phyloP scores from a whole-genome alignment of 2,888 invertebrate species.

The Caenorhabditis sp. region DNA sequence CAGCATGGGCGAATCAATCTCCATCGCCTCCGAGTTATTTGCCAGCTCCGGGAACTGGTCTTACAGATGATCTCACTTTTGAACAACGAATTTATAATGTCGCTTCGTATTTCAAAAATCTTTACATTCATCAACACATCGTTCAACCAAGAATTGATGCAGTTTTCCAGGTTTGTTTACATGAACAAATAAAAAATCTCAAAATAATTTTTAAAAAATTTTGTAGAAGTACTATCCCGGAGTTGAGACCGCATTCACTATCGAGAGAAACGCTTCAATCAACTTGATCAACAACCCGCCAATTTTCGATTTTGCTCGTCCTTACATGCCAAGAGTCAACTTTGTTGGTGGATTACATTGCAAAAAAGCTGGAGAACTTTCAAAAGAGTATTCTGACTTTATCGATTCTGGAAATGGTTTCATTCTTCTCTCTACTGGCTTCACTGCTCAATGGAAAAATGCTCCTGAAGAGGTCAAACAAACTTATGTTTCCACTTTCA shows the following conservation, averaged over 20 bases:
- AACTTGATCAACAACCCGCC: slow-evolving; percentile 71
- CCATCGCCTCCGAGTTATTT: slow-evolving; percentile 70
- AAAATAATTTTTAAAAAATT: not conserved
- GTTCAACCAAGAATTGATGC: slow-evolving; percentile 66
- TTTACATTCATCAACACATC: slow-evolving; percentile 70
- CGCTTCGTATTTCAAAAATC: slow-evolving; percentile 61
- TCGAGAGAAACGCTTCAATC: slow-evolving; percentile 70
- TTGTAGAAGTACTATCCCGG: slow-evolving; percentile 52
- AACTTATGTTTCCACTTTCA: slow-evolving; percentile 58
- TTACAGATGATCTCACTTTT: slow-evolving; percentile 68
- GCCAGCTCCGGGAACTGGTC: slow-evolving; percentile 69
- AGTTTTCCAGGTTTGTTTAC: slow-evolving; percentile 59
- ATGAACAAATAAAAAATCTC: slow-evolving; percentile 2
- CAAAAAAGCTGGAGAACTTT: slow-evolving; percentile 54
- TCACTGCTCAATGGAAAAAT: slow-evolving; percentile 61
- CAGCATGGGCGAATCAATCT: slow-evolving; percentile 70
- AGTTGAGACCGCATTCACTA: slow-evolving; percentile 57
- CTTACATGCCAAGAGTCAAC: slow-evolving; percentile 70
- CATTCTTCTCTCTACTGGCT: slow-evolving; percentile 64
- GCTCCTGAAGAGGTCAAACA: slow-evolving; percentile 56
- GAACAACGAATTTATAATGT: slow-evolving; percentile 63
- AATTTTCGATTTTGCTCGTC: slow-evolving; percentile 70
- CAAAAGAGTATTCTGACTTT: slow-evolving; percentile 13
- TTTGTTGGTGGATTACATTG: slow-evolving; percentile 71
- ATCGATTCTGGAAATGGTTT: slow-evolving; percentile 46